These are phyloP conservation scores for Dasypus novemcinctus DNA, from an alignment of 2,113 vertebrate species.

Conservation along the genomic window DNA sequence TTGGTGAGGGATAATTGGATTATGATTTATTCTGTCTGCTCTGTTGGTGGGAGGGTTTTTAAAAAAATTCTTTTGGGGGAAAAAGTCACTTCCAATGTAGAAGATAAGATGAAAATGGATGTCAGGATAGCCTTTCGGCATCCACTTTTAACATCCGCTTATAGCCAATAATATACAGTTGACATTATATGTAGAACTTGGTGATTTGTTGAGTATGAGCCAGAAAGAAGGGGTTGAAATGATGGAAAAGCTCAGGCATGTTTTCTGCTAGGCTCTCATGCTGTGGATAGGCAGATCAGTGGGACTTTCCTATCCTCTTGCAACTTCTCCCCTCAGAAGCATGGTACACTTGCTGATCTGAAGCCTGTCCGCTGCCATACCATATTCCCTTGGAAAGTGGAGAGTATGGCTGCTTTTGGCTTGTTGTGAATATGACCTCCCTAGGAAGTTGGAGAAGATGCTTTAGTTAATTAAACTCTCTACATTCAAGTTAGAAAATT, in stretches of 20 bases:
- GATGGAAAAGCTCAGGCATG: neutral
- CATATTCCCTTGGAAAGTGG: neutral
- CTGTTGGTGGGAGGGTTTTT: neutral
- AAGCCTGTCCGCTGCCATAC: neutral
- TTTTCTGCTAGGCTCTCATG: neutral
- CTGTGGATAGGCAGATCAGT: too few species aligned
- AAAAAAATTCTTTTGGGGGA: neutral
- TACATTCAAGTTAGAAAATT: neutral
- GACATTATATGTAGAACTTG: neutral
- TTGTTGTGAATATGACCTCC: neutral
- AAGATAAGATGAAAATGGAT: neutral
- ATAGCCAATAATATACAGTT: neutral
- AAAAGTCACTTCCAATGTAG: neutral
- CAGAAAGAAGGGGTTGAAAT: neutral
- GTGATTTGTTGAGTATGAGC: neutral
- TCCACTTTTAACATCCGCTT: neutral
- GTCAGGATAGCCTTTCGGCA: neutral
- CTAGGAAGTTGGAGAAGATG: neutral
- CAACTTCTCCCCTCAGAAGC: neutral
- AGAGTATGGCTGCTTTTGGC: neutral
- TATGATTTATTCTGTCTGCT: neutral
- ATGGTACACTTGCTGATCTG: accelerated
- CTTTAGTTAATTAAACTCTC: neutral
- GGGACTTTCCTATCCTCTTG: neutral
- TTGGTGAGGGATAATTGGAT: neutral